These are phyloP conservation scores for Notarius quadriscutis DNA, from an alignment of 2,113 vertebrate genomes.

Conservation along the genomic window DNA sequence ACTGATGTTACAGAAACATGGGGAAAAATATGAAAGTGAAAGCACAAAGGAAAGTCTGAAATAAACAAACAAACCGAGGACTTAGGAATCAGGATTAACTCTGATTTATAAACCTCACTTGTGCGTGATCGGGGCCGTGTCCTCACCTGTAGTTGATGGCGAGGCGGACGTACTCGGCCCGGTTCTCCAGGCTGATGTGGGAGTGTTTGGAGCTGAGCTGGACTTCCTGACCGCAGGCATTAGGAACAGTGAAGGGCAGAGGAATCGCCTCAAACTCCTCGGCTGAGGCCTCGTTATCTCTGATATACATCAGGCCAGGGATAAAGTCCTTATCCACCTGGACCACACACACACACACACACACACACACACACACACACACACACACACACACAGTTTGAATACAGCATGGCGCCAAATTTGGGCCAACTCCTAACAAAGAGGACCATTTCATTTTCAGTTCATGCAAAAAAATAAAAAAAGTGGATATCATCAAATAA, in stretches of 20 bases:
- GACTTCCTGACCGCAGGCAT: slow-evolving; percentile 94
- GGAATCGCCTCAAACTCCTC: slow-evolving; percentile 98
- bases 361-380: background rate
- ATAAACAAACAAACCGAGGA: background rate
- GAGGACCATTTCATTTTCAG: background rate
- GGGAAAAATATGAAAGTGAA: background rate
- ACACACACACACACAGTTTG: background rate
- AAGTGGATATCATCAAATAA: too few relatives aligned
- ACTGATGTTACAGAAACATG: too few relatives aligned
- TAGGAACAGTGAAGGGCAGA: slow-evolving; percentile 94
- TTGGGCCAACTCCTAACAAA: background rate
- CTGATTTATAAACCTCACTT: background rate
- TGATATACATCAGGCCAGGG: slow-evolving; percentile 97
- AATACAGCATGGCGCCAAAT: background rate
- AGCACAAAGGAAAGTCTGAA: background rate
- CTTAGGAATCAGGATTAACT: background rate
- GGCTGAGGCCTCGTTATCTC: slow-evolving; percentile 93
- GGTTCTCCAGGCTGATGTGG: slow-evolving; percentile 94
- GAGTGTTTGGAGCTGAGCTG: slow-evolving; percentile 94
- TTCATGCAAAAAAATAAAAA: background rate
- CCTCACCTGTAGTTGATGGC: slow-evolving; percentile 95
- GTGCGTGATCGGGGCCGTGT: background rate
- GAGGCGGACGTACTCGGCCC: slow-evolving; percentile 91
- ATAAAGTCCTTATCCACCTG: slow-evolving; percentile 99
- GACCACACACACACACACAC: background rate